A percentile compares a stretch with the other conserved stretches of the same genome.
Evolutionary conservation across 1,140 invertebrate species (phyloP).

Genomic region (Galleria mellonella): DNA sequence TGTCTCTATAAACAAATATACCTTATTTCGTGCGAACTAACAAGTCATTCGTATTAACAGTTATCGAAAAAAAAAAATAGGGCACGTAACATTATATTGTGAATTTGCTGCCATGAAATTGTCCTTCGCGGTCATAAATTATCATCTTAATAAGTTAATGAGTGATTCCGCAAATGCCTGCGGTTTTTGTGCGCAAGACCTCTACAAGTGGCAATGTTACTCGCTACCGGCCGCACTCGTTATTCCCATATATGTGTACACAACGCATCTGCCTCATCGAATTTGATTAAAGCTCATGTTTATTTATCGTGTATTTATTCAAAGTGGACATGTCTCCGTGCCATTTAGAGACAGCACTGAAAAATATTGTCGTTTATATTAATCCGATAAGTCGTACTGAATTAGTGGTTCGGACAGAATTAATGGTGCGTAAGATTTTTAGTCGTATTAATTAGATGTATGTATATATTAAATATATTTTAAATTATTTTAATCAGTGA

Average conservation of each 20-base stretch:
- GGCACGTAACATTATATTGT: background rate
- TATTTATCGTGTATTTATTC: conserved; percentile 62
- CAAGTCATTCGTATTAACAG: too few relatives aligned
- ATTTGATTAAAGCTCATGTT: conserved; percentile 72
- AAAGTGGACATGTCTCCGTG: conserved; percentile 18
- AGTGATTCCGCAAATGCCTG: conserved; percentile 62
- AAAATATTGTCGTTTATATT: conserved; percentile 3
- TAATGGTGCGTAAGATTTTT: too few relatives aligned
- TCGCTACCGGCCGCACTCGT: conserved; percentile 41
- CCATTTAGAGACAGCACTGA: conserved; percentile 27
- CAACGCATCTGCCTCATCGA: conserved; percentile 64
- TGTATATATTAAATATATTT: too few relatives aligned
- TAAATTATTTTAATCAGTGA: too few relatives aligned
- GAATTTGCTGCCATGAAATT: conserved; percentile 45
- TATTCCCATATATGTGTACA: conserved; percentile 47
- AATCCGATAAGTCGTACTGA: too few relatives aligned
- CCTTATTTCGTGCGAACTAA: too few relatives aligned
- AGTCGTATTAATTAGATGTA: too few relatives aligned
- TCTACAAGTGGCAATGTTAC: conserved; percentile 31
- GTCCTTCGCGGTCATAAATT: conserved; percentile 60
- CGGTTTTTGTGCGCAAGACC: conserved; percentile 38
- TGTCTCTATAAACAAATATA: too few relatives aligned
- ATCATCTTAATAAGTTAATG: conserved; percentile 72
- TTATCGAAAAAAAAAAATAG: conserved; percentile 1
- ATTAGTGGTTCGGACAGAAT: too few relatives aligned